These are phyloP conservation scores for Lagorchestes hirsutus DNA, from an alignment of 2,797 vertebrate species.

Conservation along the genomic window DNA sequence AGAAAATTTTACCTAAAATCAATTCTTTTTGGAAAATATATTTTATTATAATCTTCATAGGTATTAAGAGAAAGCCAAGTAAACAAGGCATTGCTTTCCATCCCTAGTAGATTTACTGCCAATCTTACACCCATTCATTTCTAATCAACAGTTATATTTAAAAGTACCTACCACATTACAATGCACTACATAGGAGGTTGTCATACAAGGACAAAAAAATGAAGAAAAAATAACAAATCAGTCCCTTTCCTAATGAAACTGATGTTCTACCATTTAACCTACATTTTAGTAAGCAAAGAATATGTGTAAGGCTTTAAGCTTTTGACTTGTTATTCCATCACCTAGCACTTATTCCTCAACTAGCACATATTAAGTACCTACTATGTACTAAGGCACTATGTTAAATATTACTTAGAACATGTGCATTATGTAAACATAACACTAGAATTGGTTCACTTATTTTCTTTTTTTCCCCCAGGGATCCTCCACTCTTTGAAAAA, in stretches of 20 bases:
- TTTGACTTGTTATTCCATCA: not conserved
- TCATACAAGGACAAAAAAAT: not conserved
- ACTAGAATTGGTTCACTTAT: slow-evolving; percentile 41
- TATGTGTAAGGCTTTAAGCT: not conserved
- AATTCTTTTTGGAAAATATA: not conserved
- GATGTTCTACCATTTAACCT: not conserved
- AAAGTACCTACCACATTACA: not conserved
- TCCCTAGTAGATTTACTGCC: not conserved
- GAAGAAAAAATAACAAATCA: not conserved
- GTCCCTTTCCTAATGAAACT: not conserved
- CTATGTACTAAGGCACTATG: not conserved
- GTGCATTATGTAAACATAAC: not conserved
- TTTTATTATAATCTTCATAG: not conserved
- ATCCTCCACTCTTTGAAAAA: slow-evolving; percentile 37
- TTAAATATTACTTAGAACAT: not conserved
- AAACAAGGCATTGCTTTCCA: not conserved
- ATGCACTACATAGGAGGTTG: not conserved
- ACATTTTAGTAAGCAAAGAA: not conserved
- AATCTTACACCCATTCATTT: not conserved
- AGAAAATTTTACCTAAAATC: not conserved
- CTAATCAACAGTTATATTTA: not conserved
- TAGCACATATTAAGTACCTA: not conserved
- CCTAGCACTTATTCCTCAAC: not conserved
- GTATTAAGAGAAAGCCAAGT: not conserved
- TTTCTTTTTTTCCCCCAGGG: slow-evolving; percentile 55